Conservation (phyloP, 2,113 vertebrate species). For the Dipodomys spectabilis region DNA sequence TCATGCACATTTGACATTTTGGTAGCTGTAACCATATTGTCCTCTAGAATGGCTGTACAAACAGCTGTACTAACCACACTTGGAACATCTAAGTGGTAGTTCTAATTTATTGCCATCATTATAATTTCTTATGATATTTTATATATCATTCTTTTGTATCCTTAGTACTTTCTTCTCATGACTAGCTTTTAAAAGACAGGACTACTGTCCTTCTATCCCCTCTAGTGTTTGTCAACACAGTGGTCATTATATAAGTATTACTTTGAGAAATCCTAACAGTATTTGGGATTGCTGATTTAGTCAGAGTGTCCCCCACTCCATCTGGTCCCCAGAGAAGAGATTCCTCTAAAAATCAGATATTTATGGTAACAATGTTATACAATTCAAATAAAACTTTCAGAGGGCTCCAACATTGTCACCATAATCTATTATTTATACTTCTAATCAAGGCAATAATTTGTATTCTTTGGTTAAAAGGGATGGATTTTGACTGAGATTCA, state of each 20-base stretch:
- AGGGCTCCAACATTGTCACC: neutral
- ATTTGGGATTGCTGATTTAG: neutral
- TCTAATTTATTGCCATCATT: conserved; percentile 19
- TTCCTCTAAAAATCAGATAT: conserved; percentile 5
- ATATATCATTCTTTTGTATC: neutral
- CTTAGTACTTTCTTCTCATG: neutral
- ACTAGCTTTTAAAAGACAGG: neutral
- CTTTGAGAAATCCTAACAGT: neutral
- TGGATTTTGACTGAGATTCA: conserved; percentile 67
- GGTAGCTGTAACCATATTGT: neutral
- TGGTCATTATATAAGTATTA: neutral
- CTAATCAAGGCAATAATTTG: conserved; percentile 28
- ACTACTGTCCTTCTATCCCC: neutral
- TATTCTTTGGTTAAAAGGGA: conserved; percentile 53
- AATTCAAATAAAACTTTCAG: neutral
- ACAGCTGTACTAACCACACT: neutral
- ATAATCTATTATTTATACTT: conserved; percentile 22
- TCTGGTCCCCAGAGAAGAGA: neutral
- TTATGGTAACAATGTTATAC: neutral
- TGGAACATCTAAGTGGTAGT: conserved; percentile 7
- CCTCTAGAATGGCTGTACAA: neutral
- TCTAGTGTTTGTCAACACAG: neutral
- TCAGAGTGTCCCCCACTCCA: neutral
- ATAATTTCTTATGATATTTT: neutral
- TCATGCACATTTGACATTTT: neutral